Conservation (phyloP, 2,888 invertebrate genomes). For the Lottia gigantea region DNA sequence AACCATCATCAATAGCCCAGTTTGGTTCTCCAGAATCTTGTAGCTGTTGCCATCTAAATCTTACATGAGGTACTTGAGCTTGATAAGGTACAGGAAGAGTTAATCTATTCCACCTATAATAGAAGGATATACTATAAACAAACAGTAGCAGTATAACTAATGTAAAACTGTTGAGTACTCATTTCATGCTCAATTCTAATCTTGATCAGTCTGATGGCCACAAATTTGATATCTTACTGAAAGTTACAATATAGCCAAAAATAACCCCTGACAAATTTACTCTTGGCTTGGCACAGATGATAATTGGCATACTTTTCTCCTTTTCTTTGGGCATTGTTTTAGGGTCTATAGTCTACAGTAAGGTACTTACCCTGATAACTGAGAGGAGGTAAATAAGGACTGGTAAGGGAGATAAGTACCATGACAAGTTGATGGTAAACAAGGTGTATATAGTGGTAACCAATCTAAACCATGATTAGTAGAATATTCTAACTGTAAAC, state of each 20-base stretch:
- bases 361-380: constrained; percentile 31
- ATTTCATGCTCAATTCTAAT: too few relatives aligned
- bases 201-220: too few relatives aligned
- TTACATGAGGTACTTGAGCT: constrained; percentile 59
- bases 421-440: constrained; percentile 58
- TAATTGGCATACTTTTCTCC: too few relatives aligned
- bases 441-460: constrained; percentile 54
- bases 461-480: constrained; percentile 64
- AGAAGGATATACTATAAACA: too few relatives aligned
- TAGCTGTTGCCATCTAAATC: constrained; percentile 64
- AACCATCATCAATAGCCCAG: constrained; percentile 69
- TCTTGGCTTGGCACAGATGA: too few relatives aligned
- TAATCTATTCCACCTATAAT: constrained; percentile 63
- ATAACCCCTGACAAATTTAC: too few relatives aligned
- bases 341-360: too few relatives aligned
- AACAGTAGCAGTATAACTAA: too few relatives aligned
- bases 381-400: constrained; percentile 39
- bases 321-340: too few relatives aligned
- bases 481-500: constrained; percentile 62
- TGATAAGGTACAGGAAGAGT: constrained; percentile 65
- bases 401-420: constrained; percentile 45
- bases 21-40: constrained; percentile 36
- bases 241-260: background rate
- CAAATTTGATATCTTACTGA: too few relatives aligned
- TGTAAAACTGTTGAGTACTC: too few relatives aligned